Percentiles rank a stretch among this genome's conserved stretches.
Conservation (phyloP, 2,113 vertebrate species). For the Hippocampus comes region DNA sequence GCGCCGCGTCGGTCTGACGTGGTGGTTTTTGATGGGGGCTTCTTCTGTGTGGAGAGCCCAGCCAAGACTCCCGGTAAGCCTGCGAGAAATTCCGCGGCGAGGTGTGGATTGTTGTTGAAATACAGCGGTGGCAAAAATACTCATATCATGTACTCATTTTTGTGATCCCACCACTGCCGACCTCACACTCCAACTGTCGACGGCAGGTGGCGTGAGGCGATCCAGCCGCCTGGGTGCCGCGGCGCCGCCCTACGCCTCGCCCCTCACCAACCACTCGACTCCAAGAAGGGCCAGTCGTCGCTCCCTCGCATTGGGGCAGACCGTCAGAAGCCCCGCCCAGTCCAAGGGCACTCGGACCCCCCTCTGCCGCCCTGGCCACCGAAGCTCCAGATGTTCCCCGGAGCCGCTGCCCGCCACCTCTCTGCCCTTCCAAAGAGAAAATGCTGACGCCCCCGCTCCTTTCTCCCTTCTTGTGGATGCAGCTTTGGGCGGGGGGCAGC, state of each 20-base stretch:
- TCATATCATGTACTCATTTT: too few species aligned
- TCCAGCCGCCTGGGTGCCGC: slow-evolving; percentile 51
- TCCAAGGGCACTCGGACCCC: neutral
- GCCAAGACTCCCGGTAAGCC: slow-evolving; percentile 74
- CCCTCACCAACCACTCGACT: slow-evolving; percentile 40
- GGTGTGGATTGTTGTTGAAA: neutral
- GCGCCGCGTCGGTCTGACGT: neutral
- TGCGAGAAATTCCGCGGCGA: neutral
- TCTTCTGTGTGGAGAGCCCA: slow-evolving; percentile 88
- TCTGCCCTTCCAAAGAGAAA: neutral
- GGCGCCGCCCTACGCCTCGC: slow-evolving; percentile 34
- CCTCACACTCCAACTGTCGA: slow-evolving; percentile 28
- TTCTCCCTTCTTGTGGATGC: slow-evolving; percentile 31
- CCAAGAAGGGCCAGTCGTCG: slow-evolving; percentile 45
- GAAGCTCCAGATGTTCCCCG: slow-evolving; percentile 21
- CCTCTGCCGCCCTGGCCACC: neutral
- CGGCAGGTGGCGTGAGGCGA: slow-evolving; percentile 36
- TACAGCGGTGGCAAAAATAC: neutral
- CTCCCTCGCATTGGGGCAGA: slow-evolving; percentile 27
- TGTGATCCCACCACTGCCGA: too few species aligned
- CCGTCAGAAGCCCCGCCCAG: slow-evolving; percentile 7
- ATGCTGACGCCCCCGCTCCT: slow-evolving; percentile 8
- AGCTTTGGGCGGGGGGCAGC: slow-evolving; percentile 2
- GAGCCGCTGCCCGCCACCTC: slow-evolving; percentile 28
- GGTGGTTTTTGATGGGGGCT: slow-evolving; percentile 84